Conservation (phyloP, 1,140 invertebrate species). For the Mycetomoellerius zeteki region DNA sequence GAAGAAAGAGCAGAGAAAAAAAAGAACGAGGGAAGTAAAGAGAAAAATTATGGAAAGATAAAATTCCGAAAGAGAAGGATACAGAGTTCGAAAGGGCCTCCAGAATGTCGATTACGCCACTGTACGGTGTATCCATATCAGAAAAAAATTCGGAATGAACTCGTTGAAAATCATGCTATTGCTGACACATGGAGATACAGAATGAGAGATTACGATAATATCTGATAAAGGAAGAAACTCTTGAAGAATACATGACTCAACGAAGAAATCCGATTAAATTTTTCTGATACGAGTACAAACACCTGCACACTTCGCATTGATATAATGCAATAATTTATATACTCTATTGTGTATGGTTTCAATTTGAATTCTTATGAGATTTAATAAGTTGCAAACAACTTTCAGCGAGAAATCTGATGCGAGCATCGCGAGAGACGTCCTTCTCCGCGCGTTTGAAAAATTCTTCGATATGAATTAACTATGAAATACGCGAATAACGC, state of each 20-base stretch:
- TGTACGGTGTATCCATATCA: background rate
- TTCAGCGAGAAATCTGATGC: constrained; percentile 62
- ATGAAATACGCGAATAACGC: constrained; percentile 37
- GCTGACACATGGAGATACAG: background rate
- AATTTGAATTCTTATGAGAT: background rate
- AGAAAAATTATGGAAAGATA: background rate
- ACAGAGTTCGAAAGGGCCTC: background rate
- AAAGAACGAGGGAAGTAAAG: background rate
- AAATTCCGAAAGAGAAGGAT: background rate
- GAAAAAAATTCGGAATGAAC: constrained; percentile 1
- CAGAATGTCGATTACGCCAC: constrained; percentile 9
- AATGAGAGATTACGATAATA: constrained; percentile 23
- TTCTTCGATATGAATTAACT: constrained; percentile 48
- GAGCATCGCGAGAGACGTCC: constrained; percentile 57
- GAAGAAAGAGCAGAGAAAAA: background rate
- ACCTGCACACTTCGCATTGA: constrained; percentile 8
- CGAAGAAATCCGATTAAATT: background rate
- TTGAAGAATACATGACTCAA: background rate
- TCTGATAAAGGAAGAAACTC: background rate
- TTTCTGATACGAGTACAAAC: constrained; percentile 24
- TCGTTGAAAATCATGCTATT: constrained; percentile 8
- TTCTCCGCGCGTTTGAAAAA: constrained; percentile 42
- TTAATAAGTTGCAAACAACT: constrained; percentile 41
- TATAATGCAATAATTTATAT: constrained; percentile 27
- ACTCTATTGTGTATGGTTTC: background rate